Evolutionary conservation across 2,888 invertebrate species (phyloP), one percentile per base, ranked within the genome.

Genomic region (Eristalinus aeneus): DNA sequence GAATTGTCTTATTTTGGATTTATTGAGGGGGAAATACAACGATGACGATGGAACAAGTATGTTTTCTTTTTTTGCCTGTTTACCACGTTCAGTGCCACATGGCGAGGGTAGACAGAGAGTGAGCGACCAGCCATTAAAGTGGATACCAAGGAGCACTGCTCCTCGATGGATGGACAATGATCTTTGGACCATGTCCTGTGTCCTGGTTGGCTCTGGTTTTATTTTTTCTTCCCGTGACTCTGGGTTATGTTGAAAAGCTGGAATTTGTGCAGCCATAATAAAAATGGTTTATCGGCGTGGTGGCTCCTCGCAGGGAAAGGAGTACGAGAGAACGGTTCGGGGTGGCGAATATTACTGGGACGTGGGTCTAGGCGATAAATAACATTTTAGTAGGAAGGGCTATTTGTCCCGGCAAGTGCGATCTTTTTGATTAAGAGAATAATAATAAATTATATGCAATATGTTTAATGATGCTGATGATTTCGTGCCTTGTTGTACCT

Each of bases 371-470:
- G 54, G 68, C 65, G 77, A 86, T 82, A 86, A 82, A 86, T 82
- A 78, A 82, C 82, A 71, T 86, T 86, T 77, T 74, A 71, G 69
- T 64, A 76, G 80, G 46, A 22, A 74, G 82, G 60, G 82, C 77
- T 69, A 82, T 82, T 86, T 86, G 82, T 82, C 73, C 77, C 39
- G 65, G 72, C 67, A 56, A 85, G 72, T 85, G 85, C 72, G 81
- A 86, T 82, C 77, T 74, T 78, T 86, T 86, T 82, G 82, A 82
- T 86, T 86, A 82, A 82, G 82, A 82, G 73, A 82, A 86, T 78
- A 86, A 86, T 86, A 81, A 86, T 82, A 86, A 86, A 86, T 86
- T 86, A 82, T 86, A 75, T 81, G 82, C 82, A 86, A 86, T 86
- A 86, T 86, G 77, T 86, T 86, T 86, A 86, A 86, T 82, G 86